A percentile compares a stretch with the other conserved stretches of the same genome.
These are phyloP conservation scores for Megalopta genalis DNA, from an alignment of 1,140 invertebrate species.

Conservation along the genomic window DNA sequence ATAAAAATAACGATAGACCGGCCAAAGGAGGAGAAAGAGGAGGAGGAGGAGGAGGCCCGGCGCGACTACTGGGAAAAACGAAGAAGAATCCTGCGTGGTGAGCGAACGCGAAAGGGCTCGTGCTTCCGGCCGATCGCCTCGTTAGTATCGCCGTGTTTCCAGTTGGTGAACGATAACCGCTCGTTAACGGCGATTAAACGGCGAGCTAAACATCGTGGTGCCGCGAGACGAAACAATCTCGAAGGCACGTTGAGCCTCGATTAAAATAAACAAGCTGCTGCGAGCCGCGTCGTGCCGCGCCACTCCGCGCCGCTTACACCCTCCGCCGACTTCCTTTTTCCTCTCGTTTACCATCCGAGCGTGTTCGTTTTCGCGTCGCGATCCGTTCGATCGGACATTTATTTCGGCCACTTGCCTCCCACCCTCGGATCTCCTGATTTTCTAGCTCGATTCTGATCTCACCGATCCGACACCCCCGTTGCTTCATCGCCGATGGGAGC, in stretches of 20 bases:
- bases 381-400: constrained; percentile 42
- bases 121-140: constrained; percentile 72
- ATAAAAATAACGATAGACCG: constrained; percentile 7
- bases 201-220: constrained; percentile 73
- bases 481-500: no score
- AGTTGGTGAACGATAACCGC: constrained; percentile 75
- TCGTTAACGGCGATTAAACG: constrained; percentile 77
- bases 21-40: no score
- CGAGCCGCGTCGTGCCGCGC: no score
- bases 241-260: constrained; percentile 64
- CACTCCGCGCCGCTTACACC: constrained; percentile 29
- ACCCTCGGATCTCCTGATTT: not conserved
- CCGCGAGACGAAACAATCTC: constrained; percentile 77
- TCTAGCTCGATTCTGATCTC: no score
- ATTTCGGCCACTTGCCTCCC: constrained; percentile 34
- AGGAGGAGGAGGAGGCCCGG: not conserved
- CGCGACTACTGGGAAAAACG: constrained; percentile 24
- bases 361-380: constrained; percentile 40
- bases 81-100: constrained; percentile 38
- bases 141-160: constrained; percentile 74
- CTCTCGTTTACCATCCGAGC: constrained; percentile 27
- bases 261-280: constrained; percentile 74
- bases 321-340: constrained; percentile 27
- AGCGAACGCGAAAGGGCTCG: constrained; percentile 56
- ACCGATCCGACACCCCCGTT: no score